Evolutionary conservation across 2,797 vertebrate species (phyloP).

Genomic region (Sebastes kiyomatsui): DNA sequence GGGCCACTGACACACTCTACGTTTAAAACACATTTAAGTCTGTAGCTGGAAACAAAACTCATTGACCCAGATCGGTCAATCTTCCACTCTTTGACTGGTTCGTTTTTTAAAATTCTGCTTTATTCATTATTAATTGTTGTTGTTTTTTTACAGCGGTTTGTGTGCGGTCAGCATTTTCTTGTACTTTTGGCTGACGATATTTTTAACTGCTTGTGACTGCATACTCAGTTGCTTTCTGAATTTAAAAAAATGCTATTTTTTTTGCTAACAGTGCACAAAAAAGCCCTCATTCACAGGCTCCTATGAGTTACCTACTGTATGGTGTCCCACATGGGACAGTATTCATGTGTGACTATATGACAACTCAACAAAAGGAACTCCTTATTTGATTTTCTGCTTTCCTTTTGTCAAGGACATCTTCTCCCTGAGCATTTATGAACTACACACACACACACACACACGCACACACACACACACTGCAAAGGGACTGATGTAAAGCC

Average conservation of each 20-base stretch:
- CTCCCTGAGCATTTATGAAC: neutral
- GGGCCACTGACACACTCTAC: neutral
- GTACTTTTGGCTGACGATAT: neutral
- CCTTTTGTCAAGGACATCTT: neutral
- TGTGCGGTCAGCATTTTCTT: neutral
- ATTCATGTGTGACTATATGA: neutral
- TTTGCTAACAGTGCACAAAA: neutral
- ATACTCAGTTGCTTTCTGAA: neutral
- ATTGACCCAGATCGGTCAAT: neutral
- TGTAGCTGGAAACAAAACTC: neutral
- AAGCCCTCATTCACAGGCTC: neutral
- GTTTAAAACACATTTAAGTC: neutral
- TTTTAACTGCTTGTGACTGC: neutral
- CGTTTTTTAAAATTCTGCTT: neutral
- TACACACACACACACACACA: neutral
- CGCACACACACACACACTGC: conserved; percentile 9
- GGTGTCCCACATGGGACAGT: neutral
- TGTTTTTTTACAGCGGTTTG: neutral
- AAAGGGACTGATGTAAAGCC: conserved; percentile 68
- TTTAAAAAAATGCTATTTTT: neutral
- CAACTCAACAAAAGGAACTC: neutral
- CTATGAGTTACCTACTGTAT: neutral
- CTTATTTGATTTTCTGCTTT: neutral
- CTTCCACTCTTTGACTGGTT: neutral
- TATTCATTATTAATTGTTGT: neutral